These are phyloP conservation scores for Adelphocoris suturalis DNA, from an alignment of 2,888 invertebrate genomes.

Conservation along the genomic window DNA sequence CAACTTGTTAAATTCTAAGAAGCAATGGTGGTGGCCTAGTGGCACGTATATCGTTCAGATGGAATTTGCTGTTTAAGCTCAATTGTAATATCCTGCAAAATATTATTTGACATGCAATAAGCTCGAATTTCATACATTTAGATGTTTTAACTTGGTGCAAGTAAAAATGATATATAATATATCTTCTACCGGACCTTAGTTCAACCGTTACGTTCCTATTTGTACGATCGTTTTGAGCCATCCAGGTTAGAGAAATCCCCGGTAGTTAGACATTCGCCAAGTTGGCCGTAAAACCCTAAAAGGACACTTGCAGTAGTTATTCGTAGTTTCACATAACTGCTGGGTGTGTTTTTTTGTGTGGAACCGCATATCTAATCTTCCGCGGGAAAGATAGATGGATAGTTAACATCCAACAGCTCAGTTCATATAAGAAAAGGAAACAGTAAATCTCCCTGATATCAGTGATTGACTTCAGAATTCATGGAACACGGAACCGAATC, in stretches of 20 bases:
- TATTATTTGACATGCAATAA: no score
- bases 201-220: no score
- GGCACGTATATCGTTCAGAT: no score
- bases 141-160: no score
- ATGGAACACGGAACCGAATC: background rate
- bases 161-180: no score
- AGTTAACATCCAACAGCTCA: background rate
- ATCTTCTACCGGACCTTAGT: no score
- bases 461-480: background rate
- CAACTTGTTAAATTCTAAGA: no score
- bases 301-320: background rate
- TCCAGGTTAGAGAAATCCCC: background rate
- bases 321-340: background rate
- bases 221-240: background rate
- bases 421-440: background rate
- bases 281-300: background rate
- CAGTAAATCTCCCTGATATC: background rate
- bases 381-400: background rate
- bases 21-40: no score
- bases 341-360: background rate
- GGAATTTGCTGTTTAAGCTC: no score
- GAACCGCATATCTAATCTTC: background rate
- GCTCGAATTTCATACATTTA: no score
- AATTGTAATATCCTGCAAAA: no score
- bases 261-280: background rate